Evolutionary conservation across 2,113 vertebrate genomes (phyloP).

Genomic region (Xiphophorus couchianus): DNA sequence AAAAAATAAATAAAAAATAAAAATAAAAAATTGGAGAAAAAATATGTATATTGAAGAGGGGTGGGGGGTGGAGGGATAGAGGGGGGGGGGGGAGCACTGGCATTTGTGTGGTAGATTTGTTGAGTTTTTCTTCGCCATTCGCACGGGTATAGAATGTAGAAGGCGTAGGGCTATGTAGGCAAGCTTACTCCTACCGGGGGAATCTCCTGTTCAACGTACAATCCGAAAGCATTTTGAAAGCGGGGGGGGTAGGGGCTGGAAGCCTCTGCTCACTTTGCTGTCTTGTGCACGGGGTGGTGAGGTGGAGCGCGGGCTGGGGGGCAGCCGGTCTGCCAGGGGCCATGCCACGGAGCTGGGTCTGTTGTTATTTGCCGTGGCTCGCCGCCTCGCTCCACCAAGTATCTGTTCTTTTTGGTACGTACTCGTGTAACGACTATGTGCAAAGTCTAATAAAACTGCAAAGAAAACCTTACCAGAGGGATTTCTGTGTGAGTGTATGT

Average conservation of each 20-base stretch:
- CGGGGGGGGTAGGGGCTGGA: conserved; percentile 62
- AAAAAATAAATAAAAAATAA: conserved; percentile 10
- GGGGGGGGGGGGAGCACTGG: conserved; percentile 83
- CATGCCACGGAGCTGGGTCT: conserved; percentile 71
- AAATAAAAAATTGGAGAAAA: conserved; percentile 55
- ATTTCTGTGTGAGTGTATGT: conserved; percentile 69
- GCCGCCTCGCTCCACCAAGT: conserved; percentile 75
- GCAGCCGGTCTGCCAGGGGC: conserved; percentile 82
- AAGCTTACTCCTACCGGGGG: conserved; percentile 84
- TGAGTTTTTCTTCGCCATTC: conserved; percentile 83
- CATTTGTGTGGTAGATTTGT: conserved; percentile 86
- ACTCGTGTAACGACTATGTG: conserved; percentile 80
- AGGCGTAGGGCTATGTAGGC: conserved; percentile 78
- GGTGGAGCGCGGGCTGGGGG: conserved; percentile 73
- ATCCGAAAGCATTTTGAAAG: conserved; percentile 76
- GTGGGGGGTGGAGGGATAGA: conserved; percentile 26
- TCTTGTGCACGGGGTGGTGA: conserved; percentile 73
- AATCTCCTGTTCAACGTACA: conserved; percentile 80
- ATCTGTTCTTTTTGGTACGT: conserved; percentile 79
- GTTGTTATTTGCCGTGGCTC: conserved; percentile 74
- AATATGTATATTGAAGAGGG: conserved; percentile 76
- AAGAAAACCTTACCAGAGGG: conserved; percentile 65
- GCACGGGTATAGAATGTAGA: conserved; percentile 85
- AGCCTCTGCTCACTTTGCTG: conserved; percentile 77
- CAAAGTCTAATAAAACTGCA: conserved; percentile 84